Base-by-base conservation (phyloP, 2,888 invertebrate species). In the Idaea straminata region DNA sequence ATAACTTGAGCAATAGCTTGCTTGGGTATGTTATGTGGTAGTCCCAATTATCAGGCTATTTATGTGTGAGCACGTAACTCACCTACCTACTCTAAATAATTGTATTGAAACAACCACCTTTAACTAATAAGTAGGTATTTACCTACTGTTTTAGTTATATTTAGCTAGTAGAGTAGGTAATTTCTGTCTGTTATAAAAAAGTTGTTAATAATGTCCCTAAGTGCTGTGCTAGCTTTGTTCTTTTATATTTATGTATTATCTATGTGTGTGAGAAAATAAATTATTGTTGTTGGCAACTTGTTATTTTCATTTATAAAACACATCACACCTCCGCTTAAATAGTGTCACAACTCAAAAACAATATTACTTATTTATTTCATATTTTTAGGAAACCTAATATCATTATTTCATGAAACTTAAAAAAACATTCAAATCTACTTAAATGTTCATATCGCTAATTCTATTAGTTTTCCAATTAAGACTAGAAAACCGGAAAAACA, bases 201-300 rank as follows among this genome's bases (percentile, higher is more conserved):
- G 65, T 69, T 73, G 71, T 70, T 73, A 72, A 69, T 66, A 69
- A 47, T 70, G 64, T 71, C 64, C 77, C 71, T 70, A 78, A 80
- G 79, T 83, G 83, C 82, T 88, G 86, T 86, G 86, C 85, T 88
- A 88, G 88, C 86, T 88, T 87, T 77, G 83, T 85, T 84, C 77
- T 84, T 87, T 84, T 82, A 75, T 80, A 81, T 79, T 76, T 72
- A 78, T 78, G 73, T 79, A 76, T 72, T 86, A 85, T 78, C 75
- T 84, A 77, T 83, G 85, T 88, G 87, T 89, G 88, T 86, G 87
- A 82, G 80, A 85, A 86, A 89, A 87, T 91, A 91, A 90, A 91
- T 85, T 89, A 92, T 90, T 91, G 92, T 92, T 91, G 92, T 92
- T 92, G 91, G 86, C 86, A 83, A 72, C 64, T 68, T 47, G 59